Evolutionary conservation across 2,888 invertebrate species (phyloP), one percentile per base, ranked within the genome.

Genomic region (Andrena minutula): DNA sequence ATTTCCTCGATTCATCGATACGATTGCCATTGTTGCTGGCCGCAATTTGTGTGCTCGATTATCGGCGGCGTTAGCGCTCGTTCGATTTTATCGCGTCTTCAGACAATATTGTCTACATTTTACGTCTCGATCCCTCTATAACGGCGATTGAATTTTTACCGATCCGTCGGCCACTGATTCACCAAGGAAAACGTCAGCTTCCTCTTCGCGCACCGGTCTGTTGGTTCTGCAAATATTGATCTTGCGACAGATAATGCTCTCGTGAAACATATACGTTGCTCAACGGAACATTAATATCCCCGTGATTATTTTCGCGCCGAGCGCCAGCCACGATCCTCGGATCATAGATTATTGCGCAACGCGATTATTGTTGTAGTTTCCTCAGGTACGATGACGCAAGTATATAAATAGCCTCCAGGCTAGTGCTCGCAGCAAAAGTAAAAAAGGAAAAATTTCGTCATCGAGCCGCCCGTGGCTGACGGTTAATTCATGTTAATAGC

Each of bases 381-480:
- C 77, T 80, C 85, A 75, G 76, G 77, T 74, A 26, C 28, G n/a
- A 12, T 86, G 87, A 86, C 87, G 87, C 82, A 80, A 87, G 68
- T 30, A 20, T 85, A 80, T 82, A 86, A 87, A 87, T 87, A 86
- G 79, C 75, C 32, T 8, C 4, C 26, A 47, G 66, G 20, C 53
- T 35, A 26, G 49, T 60, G 75, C 53, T 81, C 65, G 63, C 5
- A 35, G 78, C 68, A 63, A 61, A 84, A 63, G 53, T 56, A 56
- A 83, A 86, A 23, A 23, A 10, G 10, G 84, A 78, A 83, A 80
- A 79, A 78, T 80, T 80, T 84, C 85, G 79, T 86, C 79, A 78
- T 87, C 56, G 26, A 23, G 35, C 20, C 7, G 64, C 32, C 68
- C 53, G 51, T 20, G 30, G 28, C 58, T 32, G 16, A 32, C n/a